Percentiles rank a stretch among this genome's conserved stretches.
phyloP scores from a whole-genome alignment of 1,140 invertebrate species.

The Cotesia glomerata region DNA sequence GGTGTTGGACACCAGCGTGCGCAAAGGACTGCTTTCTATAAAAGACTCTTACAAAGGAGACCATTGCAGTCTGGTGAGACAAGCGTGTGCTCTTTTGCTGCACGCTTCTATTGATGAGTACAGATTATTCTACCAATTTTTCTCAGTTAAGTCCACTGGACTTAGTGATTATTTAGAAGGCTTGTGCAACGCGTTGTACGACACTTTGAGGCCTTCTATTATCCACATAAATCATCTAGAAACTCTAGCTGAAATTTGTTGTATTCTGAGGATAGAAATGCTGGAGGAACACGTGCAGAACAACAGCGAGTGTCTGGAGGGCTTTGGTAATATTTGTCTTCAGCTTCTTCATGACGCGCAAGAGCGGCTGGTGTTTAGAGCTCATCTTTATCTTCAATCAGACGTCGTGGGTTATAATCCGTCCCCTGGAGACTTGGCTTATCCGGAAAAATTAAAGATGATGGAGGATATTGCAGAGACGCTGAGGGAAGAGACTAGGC shows the following conservation, averaged over 20 bases:
- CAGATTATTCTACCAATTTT: conserved; percentile 89
- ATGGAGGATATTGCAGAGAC: conserved; percentile 77
- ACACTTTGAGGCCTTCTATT: conserved; percentile 91
- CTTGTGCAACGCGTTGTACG: conserved; percentile 90
- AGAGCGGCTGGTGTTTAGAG: conserved; percentile 94
- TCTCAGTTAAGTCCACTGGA: conserved; percentile 70
- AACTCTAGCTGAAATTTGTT: conserved; percentile 94
- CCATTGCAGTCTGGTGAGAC: conserved; percentile 86
- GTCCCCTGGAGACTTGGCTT: conserved; percentile 93
- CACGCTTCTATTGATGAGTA: conserved; percentile 93
- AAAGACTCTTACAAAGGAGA: conserved; percentile 73
- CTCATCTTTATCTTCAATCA: conserved; percentile 90
- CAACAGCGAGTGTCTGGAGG: conserved; percentile 75
- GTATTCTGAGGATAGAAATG: conserved; percentile 92
- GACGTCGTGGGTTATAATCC: conserved; percentile 91
- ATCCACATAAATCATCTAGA: conserved; percentile 98
- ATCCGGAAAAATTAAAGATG: conserved; percentile 96
- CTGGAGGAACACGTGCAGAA: conserved; percentile 90
- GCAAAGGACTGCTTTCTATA: conserved; percentile 71
- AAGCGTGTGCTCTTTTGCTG: conserved; percentile 86
- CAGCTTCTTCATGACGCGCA: conserved; percentile 96
- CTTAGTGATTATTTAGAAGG: conserved; percentile 81
- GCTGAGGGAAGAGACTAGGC: conserved; percentile 52
- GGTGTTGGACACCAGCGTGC: conserved; percentile 78
- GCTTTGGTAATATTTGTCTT: conserved; percentile 83